Base-by-base conservation (phyloP, 1,140 invertebrate genomes). In the Meloidogyne exigua region DNA sequence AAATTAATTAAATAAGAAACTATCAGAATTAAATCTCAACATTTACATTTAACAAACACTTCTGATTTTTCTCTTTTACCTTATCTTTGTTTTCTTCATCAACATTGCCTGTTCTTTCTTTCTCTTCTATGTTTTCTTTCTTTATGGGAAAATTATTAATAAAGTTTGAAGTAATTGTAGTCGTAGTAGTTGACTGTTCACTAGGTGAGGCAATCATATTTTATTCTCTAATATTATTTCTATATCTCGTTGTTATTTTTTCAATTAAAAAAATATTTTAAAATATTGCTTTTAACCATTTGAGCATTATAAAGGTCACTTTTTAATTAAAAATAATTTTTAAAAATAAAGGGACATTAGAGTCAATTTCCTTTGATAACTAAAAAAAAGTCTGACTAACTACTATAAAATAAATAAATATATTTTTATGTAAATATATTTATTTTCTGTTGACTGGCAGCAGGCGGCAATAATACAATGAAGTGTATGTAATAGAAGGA, bases 341-440 rank as follows among this genome's bases (percentile, higher is more conserved):
- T 39, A 9, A 39, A n/a, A n/a, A 39, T 39, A 39, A 39, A 4
- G 36, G 36, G 0, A 3, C 36, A 39, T 39, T 39, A 39, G 36
- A 39, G 36, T 39, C 36, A 57, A 57, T 18, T 57, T 57, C 18
- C 13, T 49, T 13, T 18, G 44, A 44, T 13, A 44, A 44, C 13
- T 13, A 44, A 18, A 49, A 49, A 57, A 12, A 57, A 12, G 13
- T 18, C 18, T n/a, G 49, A n/a, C 5, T n/a, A n/a, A n/a, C 18
- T 9, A 57, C 18, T 0, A 57, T 10, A 18, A 18, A 49, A 4
- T 39, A 39, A 2, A 49, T 49, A 18, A 18, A 49, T 49, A n/a
- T 57, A 18, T 57, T n/a, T n/a, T 57, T 57, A 57, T 57, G 49
- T 57, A 57, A 57, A 57, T 57, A n/a, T 57, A 57, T n/a, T n/a